Percentiles rank a stretch among this genome's conserved stretches.
Conservation (phyloP, 2,797 vertebrate genomes). For the Liparis tanakae region DNA sequence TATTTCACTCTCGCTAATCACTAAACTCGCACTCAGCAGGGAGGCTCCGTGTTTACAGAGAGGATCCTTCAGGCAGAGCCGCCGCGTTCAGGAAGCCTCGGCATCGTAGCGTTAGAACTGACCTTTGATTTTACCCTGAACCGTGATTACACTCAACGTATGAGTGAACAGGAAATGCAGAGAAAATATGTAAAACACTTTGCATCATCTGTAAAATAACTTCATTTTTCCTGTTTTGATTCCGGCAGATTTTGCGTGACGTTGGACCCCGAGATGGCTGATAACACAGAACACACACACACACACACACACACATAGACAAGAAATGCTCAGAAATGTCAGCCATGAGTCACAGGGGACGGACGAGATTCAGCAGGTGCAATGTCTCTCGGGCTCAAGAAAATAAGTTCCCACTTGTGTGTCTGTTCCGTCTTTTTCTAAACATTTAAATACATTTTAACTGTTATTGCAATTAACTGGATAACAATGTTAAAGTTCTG, state of each 20-base stretch:
- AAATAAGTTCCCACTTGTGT: not conserved
- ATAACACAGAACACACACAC: not conserved
- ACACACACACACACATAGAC: not conserved
- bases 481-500: not conserved
- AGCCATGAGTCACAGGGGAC: not conserved
- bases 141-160: not conserved
- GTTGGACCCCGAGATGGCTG: not conserved
- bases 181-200: not conserved
- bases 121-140: constrained; percentile 23
- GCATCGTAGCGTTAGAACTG: constrained; percentile 17
- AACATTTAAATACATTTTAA: not conserved
- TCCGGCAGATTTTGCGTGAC: not conserved
- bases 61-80: constrained; percentile 41
- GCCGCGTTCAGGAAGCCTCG: constrained; percentile 43
- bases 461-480: not conserved
- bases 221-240: not conserved
- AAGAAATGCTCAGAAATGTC: constrained; percentile 21
- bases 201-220: not conserved
- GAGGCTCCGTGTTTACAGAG: constrained; percentile 52
- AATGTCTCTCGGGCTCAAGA: constrained; percentile 6
- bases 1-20: constrained; percentile 65
- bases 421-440: not conserved
- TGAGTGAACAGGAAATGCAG: not conserved
- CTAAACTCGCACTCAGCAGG: constrained; percentile 63
- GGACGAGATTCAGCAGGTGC: constrained; percentile 19